These are phyloP conservation scores for Germaria angustata DNA, from an alignment of 2,888 invertebrate genomes.

Conservation along the genomic window DNA sequence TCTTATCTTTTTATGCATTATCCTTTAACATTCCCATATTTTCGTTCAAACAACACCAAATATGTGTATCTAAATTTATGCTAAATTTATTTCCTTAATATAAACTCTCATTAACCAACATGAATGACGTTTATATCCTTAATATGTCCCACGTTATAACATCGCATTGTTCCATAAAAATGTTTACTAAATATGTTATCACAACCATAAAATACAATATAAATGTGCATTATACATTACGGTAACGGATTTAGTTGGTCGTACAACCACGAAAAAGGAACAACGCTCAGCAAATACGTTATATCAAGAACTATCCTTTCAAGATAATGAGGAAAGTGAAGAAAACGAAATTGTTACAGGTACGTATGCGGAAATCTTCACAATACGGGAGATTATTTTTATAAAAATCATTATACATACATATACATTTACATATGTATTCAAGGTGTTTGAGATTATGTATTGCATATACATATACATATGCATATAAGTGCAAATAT, in stretches of 20 bases:
- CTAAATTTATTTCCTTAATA: conserved; percentile 31
- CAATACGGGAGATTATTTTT: neutral
- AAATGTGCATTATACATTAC: conserved; percentile 33
- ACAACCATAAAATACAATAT: conserved; percentile 25
- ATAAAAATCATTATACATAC: too few species aligned
- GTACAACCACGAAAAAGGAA: conserved; percentile 89
- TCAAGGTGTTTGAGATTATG: conserved; percentile 17
- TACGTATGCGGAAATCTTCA: conserved; percentile 77
- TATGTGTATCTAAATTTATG: conserved; percentile 48
- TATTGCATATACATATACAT: neutral
- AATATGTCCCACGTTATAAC: conserved; percentile 13
- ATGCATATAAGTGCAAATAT: conserved; percentile 3
- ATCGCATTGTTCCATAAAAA: conserved; percentile 23
- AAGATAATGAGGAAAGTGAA: conserved; percentile 93
- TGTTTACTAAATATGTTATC: conserved; percentile 33
- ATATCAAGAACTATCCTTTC: conserved; percentile 96
- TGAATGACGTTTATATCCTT: conserved; percentile 30
- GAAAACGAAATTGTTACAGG: conserved; percentile 95
- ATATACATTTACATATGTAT: neutral
- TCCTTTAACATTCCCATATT: conserved; percentile 35
- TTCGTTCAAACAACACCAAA: conserved; percentile 28
- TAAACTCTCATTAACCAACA: conserved; percentile 36
- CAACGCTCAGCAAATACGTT: conserved; percentile 93
- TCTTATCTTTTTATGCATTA: conserved; percentile 55
- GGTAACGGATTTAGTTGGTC: conserved; percentile 78